Percentiles rank a stretch among this genome's conserved stretches.
These are phyloP conservation scores for Xiphorhynchus erythropygius DNA, from an alignment of 2,797 vertebrate species.

Conservation along the genomic window DNA sequence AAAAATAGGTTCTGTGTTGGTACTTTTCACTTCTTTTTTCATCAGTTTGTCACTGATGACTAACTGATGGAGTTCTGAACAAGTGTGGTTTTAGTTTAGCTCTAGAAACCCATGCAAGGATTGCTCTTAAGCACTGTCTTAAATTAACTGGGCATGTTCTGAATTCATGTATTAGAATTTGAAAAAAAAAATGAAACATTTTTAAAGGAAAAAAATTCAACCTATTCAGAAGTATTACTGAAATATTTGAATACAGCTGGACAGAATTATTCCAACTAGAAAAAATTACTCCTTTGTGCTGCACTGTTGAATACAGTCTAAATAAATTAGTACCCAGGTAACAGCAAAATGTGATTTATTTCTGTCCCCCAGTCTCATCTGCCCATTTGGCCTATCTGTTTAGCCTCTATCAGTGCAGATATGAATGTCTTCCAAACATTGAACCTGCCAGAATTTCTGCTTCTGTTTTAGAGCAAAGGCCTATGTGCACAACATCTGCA, in stretches of 20 bases:
- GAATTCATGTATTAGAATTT: not conserved
- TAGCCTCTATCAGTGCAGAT: not conserved
- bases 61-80: conserved; percentile 11
- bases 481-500: not conserved
- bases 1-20: not conserved
- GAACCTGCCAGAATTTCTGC: not conserved
- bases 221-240: not conserved
- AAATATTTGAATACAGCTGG: not conserved
- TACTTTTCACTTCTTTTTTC: conserved; percentile 21
- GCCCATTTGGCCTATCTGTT: not conserved
- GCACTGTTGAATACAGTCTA: not conserved
- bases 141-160: not conserved
- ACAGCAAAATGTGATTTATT: not conserved
- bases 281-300: not conserved
- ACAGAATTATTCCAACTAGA: not conserved
- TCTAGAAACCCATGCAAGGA: not conserved
- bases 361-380: not conserved
- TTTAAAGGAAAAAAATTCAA: not conserved
- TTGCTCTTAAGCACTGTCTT: not conserved
- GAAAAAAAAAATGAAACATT: not conserved
- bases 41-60: conserved; percentile 23
- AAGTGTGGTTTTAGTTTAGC: not conserved
- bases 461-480: not conserved
- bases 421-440: not conserved
- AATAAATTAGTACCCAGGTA: not conserved